Evolutionary conservation across 2,797 vertebrate species (phyloP).

Genomic region (Acanthurus lineatus): DNA sequence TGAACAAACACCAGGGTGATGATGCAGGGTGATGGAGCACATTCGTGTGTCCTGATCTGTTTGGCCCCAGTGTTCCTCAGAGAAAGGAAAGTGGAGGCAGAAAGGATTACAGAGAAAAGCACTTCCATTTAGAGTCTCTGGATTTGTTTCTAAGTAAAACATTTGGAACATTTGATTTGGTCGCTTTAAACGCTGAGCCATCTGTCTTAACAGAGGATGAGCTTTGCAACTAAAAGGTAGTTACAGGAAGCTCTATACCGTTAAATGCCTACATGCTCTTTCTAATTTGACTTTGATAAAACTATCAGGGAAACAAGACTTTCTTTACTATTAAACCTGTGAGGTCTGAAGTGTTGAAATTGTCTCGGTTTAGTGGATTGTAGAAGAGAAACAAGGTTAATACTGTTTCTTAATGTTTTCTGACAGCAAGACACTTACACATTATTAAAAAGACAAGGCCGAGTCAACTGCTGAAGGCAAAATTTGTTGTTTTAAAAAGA

Average conservation of each 20-base stretch:
- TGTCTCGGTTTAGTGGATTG: background rate
- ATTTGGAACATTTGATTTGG: constrained; percentile 16
- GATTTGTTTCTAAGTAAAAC: constrained; percentile 36
- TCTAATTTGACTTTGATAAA: background rate
- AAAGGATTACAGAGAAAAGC: constrained; percentile 14
- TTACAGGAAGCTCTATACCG: constrained; percentile 13
- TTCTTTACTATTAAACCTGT: background rate
- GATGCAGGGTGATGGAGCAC: constrained; percentile 15
- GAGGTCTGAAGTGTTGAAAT: fast-evolving
- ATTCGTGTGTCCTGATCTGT: background rate
- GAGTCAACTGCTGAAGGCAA: background rate
- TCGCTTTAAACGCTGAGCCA: constrained; percentile 28
- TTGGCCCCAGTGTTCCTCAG: constrained; percentile 9
- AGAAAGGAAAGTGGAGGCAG: constrained; percentile 20
- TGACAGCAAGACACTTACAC: background rate
- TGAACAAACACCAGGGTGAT: constrained; percentile 19
- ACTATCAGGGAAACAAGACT: background rate
- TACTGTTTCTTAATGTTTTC: background rate
- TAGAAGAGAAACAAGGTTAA: background rate
- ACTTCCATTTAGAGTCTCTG: constrained; percentile 12
- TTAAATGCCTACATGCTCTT: background rate
- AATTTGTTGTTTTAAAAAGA: background rate
- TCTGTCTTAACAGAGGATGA: constrained; percentile 27
- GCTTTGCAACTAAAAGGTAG: constrained; percentile 30
- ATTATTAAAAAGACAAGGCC: background rate